These are phyloP conservation scores for Petrolisthes cinctipes DNA, from an alignment of 2,888 invertebrate genomes.

Conservation along the genomic window DNA sequence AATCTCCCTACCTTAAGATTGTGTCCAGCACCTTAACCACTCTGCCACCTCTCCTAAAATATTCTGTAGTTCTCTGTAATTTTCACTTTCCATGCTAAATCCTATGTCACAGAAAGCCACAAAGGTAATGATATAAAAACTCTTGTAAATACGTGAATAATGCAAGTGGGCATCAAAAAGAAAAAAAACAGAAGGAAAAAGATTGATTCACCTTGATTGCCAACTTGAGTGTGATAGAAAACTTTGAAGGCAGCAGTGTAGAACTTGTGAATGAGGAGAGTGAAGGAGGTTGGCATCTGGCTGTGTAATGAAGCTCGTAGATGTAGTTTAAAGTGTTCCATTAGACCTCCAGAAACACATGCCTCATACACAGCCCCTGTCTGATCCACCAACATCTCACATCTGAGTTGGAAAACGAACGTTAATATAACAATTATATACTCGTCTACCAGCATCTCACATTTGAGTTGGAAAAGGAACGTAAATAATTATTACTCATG, in stretches of 20 bases:
- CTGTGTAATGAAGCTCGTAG: conserved; percentile 61
- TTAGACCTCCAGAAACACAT: conserved; percentile 39
- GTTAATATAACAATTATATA: no score
- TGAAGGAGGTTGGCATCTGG: conserved; percentile 58
- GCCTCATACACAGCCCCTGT: conserved; percentile 42
- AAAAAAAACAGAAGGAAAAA: neutral
- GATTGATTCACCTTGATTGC: conserved; percentile 67
- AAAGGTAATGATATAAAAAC: no score
- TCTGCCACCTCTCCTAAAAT: neutral
- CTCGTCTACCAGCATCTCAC: neutral
- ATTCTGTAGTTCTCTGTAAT: neutral
- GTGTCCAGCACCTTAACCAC: neutral
- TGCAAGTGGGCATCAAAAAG: neutral
- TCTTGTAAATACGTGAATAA: no score
- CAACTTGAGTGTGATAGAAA: conserved; percentile 72
- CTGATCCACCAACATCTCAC: conserved; percentile 52
- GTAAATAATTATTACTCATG: neutral
- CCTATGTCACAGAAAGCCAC: no score
- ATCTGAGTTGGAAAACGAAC: conserved; percentile 18
- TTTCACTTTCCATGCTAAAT: neutral
- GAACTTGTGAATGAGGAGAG: conserved; percentile 72
- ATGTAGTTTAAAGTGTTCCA: conserved; percentile 61
- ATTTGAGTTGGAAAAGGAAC: neutral
- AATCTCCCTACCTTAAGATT: no score
- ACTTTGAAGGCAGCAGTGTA: conserved; percentile 84